Evolutionary conservation across 2,113 vertebrate species (phyloP).

Genomic region (Grallaria varia): DNA sequence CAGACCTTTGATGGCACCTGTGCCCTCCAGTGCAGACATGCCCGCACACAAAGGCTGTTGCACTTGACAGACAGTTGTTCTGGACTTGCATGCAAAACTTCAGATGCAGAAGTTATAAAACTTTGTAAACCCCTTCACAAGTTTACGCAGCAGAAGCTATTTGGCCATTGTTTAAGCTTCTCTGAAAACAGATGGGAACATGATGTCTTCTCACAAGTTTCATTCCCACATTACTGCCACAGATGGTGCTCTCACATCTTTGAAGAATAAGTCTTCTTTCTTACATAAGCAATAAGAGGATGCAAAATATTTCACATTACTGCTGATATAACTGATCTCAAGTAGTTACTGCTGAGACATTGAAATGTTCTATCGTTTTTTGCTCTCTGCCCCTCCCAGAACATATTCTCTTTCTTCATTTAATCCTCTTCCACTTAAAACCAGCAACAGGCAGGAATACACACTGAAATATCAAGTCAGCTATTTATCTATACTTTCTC

Average conservation of each 20-base stretch:
- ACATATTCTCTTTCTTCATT: neutral
- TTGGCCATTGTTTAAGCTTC: slow-evolving; percentile 33
- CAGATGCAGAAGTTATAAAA: slow-evolving; percentile 45
- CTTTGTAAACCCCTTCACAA: neutral
- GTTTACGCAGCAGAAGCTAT: slow-evolving; percentile 15
- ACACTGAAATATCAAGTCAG: neutral
- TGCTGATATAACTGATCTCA: slow-evolving; percentile 15
- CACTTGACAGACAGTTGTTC: neutral
- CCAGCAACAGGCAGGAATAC: neutral
- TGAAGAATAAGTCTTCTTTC: neutral
- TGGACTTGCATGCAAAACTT: neutral
- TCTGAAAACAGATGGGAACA: slow-evolving; percentile 59
- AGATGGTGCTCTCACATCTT: slow-evolving; percentile 26
- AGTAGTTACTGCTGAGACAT: neutral
- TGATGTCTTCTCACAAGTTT: slow-evolving; percentile 42
- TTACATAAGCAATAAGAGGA: slow-evolving; percentile 15
- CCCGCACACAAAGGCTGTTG: neutral
- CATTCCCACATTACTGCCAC: neutral
- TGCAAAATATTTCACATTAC: slow-evolving; percentile 33
- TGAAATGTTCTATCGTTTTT: neutral
- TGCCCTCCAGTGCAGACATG: neutral
- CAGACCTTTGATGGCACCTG: neutral
- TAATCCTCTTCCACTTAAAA: neutral
- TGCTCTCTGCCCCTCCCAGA: neutral
- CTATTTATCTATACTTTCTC: neutral